Evolutionary conservation across 2,113 vertebrate genomes (phyloP), one percentile per base, ranked within the genome.

Genomic region (Megaceryle maxima): DNA sequence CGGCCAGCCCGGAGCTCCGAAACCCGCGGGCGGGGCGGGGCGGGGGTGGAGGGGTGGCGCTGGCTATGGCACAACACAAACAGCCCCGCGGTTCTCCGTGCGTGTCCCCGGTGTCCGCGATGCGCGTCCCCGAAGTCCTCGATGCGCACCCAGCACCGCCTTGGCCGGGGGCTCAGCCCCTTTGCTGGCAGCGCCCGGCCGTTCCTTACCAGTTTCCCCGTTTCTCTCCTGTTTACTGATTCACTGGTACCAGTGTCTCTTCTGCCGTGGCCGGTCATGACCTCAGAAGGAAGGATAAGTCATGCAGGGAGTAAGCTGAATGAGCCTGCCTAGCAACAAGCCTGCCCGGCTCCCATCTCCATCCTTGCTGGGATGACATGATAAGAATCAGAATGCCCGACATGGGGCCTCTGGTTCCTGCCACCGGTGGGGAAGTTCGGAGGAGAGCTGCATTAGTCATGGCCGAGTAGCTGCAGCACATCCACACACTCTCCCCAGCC

Each of bases 131-230:
- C 9, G 46, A 19, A 10, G 46, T 46, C 46, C 46, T 19, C 46
- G 19, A 4, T 46, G 46, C 46, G 46, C 46, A 46, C 46, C 19
- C 46, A 4, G 46, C 19, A 8, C 10, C 18, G 19, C 46, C 46
- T 46, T 20, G 46, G 46, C 46, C 46, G 46, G 8, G 46, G 46
- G 46, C 46, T 46, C 9, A 46, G 10, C 46, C 46, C 46, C 46
- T 46, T 19, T 46, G 46, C 46, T 20, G 46, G 50, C 88, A 20
- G 35, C 1, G 33, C 41, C n/a, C 12, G 0, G 11, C 53, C 10
- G 0, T 13, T 13, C 66, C 3, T 7, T 0, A 5, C 44, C 44
- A 1, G 2, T 1, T 26, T n/a, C 18, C 24, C 22, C 2, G 0
- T 33, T 48, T 18, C 35, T 10, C 16, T 22, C 22, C n/a, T 19